Evolutionary conservation across 1,140 invertebrate genomes (phyloP).

Genomic region (Drosophila nannoptera): DNA sequence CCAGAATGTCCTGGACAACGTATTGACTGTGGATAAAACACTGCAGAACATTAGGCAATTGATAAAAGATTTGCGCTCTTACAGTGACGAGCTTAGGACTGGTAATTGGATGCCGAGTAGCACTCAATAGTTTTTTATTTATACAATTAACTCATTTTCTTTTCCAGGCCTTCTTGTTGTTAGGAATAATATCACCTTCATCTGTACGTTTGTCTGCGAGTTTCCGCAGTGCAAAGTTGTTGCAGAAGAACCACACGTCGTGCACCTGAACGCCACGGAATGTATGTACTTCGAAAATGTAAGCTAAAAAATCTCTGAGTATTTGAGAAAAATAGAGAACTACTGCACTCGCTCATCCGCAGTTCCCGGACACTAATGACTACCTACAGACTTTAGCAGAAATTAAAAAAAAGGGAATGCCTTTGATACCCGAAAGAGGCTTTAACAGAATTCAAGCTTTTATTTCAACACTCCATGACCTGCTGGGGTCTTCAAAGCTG

Average conservation of each 20-base stretch:
- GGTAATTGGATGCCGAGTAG: constrained; percentile 78
- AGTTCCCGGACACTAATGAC: background rate
- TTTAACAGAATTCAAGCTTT: constrained; percentile 18
- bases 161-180: constrained; percentile 84
- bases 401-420: too few species aligned
- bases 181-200: constrained; percentile 81
- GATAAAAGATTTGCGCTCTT: constrained; percentile 82
- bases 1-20: constrained; percentile 84
- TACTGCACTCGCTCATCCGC: background rate
- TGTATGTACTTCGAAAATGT: too few species aligned
- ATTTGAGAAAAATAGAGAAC: too few species aligned
- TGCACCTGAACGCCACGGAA: too few species aligned
- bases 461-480: constrained; percentile 1
- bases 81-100: constrained; percentile 84
- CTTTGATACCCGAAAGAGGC: constrained; percentile 14
- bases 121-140: background rate
- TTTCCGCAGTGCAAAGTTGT: too few species aligned
- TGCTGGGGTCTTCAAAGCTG: constrained; percentile 18
- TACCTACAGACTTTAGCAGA: too few species aligned
- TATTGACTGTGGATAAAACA: too few species aligned
- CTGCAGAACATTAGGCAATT: constrained; percentile 80
- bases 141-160: background rate
- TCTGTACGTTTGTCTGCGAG: constrained; percentile 35
- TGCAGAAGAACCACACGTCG: too few species aligned
- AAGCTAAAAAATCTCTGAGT: background rate